These are phyloP conservation scores for Chaetogeoica ovagalla DNA, from an alignment of 2,888 invertebrate genomes.

Conservation along the genomic window DNA sequence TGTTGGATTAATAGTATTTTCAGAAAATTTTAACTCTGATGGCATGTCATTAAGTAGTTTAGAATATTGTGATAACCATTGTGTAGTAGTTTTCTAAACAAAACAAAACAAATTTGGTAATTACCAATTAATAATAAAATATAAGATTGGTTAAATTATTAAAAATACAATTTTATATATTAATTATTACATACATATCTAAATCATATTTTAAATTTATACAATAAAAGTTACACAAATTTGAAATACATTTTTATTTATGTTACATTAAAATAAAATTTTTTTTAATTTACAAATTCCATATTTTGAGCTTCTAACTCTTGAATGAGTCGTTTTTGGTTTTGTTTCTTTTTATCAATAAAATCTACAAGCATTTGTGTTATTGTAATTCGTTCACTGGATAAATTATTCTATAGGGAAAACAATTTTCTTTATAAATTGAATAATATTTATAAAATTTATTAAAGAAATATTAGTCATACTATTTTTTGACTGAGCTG, in stretches of 20 bases:
- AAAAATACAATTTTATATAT: background rate
- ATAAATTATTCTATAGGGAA: constrained; percentile 34
- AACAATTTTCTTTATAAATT: background rate
- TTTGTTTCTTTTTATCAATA: constrained; percentile 39
- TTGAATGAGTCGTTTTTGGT: constrained; percentile 30
- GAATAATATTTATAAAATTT: background rate
- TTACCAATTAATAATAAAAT: background rate
- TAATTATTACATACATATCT: background rate
- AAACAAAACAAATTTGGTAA: background rate
- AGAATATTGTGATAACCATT: constrained; percentile 43
- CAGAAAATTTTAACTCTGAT: constrained; percentile 35
- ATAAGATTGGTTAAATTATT: background rate
- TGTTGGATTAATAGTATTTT: constrained; percentile 10
- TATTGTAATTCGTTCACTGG: constrained; percentile 29
- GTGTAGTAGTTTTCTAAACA: constrained; percentile 31
- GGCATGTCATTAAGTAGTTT: constrained; percentile 27
- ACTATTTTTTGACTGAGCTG: constrained; percentile 41
- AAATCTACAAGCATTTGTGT: constrained; percentile 38
- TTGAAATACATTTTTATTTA: background rate
- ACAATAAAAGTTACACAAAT: too few species aligned
- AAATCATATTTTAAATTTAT: too few species aligned
- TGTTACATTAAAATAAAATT: background rate
- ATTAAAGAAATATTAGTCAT: background rate
- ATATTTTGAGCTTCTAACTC: constrained; percentile 42
- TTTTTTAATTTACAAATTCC: constrained; percentile 16